A percentile compares a stretch with the other conserved stretches of the same genome.
Conservation (phyloP, 2,113 vertebrate genomes). For the Connochaetes taurinus region DNA sequence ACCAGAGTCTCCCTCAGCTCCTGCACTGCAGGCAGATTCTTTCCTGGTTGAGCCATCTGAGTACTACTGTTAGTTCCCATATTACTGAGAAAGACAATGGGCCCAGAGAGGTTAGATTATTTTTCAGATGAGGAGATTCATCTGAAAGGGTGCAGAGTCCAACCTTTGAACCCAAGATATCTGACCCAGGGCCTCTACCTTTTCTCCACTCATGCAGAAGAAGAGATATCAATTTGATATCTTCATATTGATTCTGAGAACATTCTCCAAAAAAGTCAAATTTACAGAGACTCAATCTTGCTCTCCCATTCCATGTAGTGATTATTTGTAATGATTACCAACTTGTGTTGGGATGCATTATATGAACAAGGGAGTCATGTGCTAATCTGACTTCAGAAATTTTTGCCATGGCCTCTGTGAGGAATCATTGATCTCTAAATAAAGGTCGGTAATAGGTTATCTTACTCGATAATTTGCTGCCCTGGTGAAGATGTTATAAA, state of each 20-base stretch:
- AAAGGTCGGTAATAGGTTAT: neutral
- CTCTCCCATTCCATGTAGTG: neutral
- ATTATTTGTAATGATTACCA: neutral
- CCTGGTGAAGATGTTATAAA: neutral
- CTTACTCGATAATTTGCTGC: neutral
- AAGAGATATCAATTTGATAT: neutral
- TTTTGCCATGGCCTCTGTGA: neutral
- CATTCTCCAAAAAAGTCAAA: neutral
- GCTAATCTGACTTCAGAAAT: neutral
- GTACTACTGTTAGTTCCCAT: neutral
- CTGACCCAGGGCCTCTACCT: neutral
- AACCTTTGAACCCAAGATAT: neutral
- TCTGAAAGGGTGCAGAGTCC: neutral
- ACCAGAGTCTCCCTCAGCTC: neutral
- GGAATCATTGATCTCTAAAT: neutral
- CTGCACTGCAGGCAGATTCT: neutral
- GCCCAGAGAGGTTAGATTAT: neutral
- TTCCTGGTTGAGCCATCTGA: neutral
- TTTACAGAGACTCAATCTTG: neutral
- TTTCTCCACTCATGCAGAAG: neutral
- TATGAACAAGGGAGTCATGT: neutral
- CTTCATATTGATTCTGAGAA: neutral
- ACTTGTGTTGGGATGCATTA: neutral
- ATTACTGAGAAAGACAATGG: neutral
- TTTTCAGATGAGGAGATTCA: neutral